A percentile compares a stretch with the other conserved stretches of the same genome.
Conservation (phyloP, 1,140 invertebrate genomes). For the Phortica variegata region DNA sequence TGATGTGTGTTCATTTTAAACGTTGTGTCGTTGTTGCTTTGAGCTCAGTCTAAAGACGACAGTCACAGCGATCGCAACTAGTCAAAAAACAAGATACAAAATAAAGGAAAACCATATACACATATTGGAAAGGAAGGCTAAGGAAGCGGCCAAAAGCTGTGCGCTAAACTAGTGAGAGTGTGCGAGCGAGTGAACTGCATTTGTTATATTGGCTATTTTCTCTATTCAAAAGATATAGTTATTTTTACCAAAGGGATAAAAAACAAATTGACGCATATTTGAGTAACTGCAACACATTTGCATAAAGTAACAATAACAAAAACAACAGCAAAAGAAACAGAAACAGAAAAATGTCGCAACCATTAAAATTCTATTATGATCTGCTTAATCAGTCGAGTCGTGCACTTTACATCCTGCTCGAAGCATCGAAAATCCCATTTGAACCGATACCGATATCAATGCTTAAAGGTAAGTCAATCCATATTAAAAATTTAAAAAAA, state of each 20-base stretch:
- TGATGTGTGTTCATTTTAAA: too few relatives aligned
- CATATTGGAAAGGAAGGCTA: too few relatives aligned
- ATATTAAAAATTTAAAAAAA: background rate
- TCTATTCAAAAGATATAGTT: too few relatives aligned
- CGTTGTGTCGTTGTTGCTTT: constrained; percentile 9
- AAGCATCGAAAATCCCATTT: constrained; percentile 65
- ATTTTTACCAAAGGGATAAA: background rate
- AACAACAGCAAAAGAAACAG: constrained; percentile 1
- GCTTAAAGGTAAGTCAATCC: constrained; percentile 57
- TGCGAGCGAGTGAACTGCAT: background rate
- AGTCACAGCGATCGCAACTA: constrained; percentile 23
- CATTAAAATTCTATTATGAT: constrained; percentile 69
- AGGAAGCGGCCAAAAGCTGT: too few relatives aligned
- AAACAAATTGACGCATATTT: too few relatives aligned
- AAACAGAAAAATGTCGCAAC: constrained; percentile 38
- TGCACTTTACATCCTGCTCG: constrained; percentile 70
- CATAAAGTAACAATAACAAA: background rate
- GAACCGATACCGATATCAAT: constrained; percentile 61
- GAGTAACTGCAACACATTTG: too few relatives aligned
- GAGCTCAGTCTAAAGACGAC: constrained; percentile 39
- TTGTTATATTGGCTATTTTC: too few relatives aligned
- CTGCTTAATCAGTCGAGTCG: constrained; percentile 72
- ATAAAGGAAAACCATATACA: too few relatives aligned
- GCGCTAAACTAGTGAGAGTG: too few relatives aligned
- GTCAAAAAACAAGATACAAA: constrained; percentile 10